A percentile compares a stretch with the other conserved stretches of the same genome.
Conservation (phyloP, 2,888 invertebrate genomes). For the Magallana nippona region DNA sequence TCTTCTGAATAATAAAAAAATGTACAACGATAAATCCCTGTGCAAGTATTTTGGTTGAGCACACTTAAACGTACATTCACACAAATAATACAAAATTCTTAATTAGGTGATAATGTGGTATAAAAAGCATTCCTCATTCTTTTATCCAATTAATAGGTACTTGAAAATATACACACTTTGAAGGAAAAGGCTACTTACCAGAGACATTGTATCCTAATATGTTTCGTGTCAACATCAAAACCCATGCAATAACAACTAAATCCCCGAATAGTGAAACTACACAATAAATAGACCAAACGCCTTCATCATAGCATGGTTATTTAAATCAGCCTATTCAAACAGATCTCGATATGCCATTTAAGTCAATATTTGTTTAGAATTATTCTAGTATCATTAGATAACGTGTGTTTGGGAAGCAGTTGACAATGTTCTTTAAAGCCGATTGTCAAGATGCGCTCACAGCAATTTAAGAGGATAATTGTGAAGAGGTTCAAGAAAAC, state of each 20-base stretch:
- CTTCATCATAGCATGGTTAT: slow-evolving; percentile 21
- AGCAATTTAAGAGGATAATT: not conserved
- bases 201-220: slow-evolving; percentile 3
- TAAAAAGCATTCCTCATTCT: too few species aligned
- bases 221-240: not conserved
- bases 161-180: not conserved
- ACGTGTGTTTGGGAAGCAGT: slow-evolving; percentile 14
- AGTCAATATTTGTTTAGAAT: slow-evolving; percentile 30
- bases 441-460: not conserved
- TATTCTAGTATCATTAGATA: slow-evolving; percentile 33
- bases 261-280: not conserved
- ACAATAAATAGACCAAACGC: not conserved
- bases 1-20: too few species aligned
- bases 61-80: too few species aligned
- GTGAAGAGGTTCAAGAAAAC: not conserved
- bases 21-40: too few species aligned
- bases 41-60: too few species aligned
- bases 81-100: too few species aligned
- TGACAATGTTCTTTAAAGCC: slow-evolving; percentile 20
- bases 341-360: slow-evolving; percentile 32
- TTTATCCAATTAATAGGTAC: too few species aligned
- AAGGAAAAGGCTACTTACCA: not conserved
- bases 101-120: too few species aligned
- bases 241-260: not conserved
- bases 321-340: slow-evolving; percentile 32